These are phyloP conservation scores for Alcedo atthis DNA, from an alignment of 2,797 vertebrate species.

Conservation along the genomic window DNA sequence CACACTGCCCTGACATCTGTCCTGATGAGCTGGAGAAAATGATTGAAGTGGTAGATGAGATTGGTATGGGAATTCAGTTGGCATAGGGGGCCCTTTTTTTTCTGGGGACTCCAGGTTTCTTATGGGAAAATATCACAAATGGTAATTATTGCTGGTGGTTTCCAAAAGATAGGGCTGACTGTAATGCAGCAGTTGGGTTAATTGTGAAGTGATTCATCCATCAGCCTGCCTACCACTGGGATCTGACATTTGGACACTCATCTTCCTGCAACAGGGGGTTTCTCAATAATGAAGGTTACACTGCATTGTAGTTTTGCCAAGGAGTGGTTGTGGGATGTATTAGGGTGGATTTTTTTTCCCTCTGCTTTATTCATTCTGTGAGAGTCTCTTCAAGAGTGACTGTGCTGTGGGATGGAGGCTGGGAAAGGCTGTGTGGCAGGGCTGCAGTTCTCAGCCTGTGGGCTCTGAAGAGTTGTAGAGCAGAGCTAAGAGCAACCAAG, in stretches of 20 bases:
- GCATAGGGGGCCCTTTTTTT: rapidly evolving
- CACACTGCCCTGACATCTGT: conserved; percentile 97
- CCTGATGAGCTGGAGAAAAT: conserved; percentile 97
- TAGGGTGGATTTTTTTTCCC: neutral
- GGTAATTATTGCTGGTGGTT: neutral
- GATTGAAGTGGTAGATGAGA: conserved; percentile 91
- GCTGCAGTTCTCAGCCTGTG: neutral
- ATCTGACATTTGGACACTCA: neutral
- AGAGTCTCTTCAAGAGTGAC: neutral
- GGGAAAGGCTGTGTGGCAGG: neutral
- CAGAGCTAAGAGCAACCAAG: neutral
- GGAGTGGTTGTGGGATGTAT: neutral
- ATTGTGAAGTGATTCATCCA: neutral
- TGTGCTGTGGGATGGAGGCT: neutral
- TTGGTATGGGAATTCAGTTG: conserved; percentile 80
- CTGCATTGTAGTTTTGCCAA: neutral
- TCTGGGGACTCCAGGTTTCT: neutral
- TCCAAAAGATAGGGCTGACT: neutral
- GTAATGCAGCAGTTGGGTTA: neutral
- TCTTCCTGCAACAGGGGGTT: neutral
- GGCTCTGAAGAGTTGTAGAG: neutral
- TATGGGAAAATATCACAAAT: neutral
- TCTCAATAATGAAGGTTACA: neutral
- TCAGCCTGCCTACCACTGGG: neutral
- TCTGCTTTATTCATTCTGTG: neutral